Evolutionary conservation across 2,888 invertebrate genomes (phyloP).

Genomic region (Carabus problematicus): DNA sequence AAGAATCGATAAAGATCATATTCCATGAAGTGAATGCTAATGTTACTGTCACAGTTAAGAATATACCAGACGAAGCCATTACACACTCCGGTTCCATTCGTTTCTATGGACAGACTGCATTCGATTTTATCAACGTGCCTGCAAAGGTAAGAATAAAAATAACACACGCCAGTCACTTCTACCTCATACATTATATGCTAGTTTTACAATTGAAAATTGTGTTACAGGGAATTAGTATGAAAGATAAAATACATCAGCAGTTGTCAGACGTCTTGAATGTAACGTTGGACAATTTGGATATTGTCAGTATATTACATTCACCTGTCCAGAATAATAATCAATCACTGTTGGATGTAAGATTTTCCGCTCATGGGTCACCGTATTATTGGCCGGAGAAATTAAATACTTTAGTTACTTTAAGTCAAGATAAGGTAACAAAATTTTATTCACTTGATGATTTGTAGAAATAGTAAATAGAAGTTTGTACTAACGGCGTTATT

Average conservation of each 20-base stretch:
- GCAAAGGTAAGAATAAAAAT: conserved; percentile 62
- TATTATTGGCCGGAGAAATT: conserved; percentile 89
- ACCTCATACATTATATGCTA: conserved; percentile 2
- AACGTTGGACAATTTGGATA: conserved; percentile 84
- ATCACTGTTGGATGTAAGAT: conserved; percentile 82
- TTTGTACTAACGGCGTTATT: too few relatives aligned
- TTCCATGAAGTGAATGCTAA: conserved; percentile 79
- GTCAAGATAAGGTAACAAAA: conserved; percentile 70
- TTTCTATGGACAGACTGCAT: conserved; percentile 80
- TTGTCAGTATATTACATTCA: conserved; percentile 87
- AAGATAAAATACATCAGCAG: conserved; percentile 68
- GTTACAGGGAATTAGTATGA: conserved; percentile 64
- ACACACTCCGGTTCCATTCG: conserved; percentile 91
- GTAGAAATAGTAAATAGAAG: too few relatives aligned
- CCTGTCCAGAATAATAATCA: conserved; percentile 63
- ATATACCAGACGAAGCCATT: conserved; percentile 91
- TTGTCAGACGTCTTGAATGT: conserved; percentile 78
- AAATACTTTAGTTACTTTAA: conserved; percentile 81
- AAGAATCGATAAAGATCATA: conserved; percentile 67
- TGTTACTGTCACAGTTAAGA: conserved; percentile 86
- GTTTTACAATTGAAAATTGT: conserved; percentile 10
- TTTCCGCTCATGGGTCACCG: conserved; percentile 93
- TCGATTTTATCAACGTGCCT: conserved; percentile 79
- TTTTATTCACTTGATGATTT: background rate
- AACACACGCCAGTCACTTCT: background rate